Conservation (phyloP, 2,113 vertebrate species). For the Perognathus longimembris region DNA sequence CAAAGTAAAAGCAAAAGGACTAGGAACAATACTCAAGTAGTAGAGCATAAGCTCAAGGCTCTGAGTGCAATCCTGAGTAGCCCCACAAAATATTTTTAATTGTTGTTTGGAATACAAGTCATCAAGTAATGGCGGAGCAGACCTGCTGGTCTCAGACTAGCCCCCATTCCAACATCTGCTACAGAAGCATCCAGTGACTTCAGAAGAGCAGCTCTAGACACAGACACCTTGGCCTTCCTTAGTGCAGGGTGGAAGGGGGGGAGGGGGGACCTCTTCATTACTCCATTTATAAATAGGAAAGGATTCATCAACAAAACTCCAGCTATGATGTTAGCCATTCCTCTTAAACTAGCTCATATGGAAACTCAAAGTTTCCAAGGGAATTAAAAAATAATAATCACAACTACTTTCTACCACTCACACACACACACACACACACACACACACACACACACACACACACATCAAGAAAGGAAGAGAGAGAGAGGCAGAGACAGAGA, state of each 20-base stretch:
- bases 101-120: too few species aligned
- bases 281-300: not conserved
- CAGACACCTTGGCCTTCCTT: not conserved
- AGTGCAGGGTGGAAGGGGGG: not conserved
- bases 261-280: not conserved
- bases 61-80: too few species aligned
- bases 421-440: too few species aligned
- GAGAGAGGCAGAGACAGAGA: too few species aligned
- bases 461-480: not conserved
- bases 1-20: too few species aligned
- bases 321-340: not conserved
- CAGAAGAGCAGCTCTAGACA: not conserved
- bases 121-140: not conserved
- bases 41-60: too few species aligned
- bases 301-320: not conserved
- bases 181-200: not conserved
- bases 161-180: not conserved
- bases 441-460: not conserved
- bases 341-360: not conserved
- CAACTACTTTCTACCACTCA: not conserved
- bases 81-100: too few species aligned
- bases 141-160: not conserved
- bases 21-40: too few species aligned
- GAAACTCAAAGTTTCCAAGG: constrained; percentile 26
- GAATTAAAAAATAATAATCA: not conserved